Evolutionary conservation across 2,113 vertebrate species (phyloP).

Genomic region (Malurus melanocephalus): DNA sequence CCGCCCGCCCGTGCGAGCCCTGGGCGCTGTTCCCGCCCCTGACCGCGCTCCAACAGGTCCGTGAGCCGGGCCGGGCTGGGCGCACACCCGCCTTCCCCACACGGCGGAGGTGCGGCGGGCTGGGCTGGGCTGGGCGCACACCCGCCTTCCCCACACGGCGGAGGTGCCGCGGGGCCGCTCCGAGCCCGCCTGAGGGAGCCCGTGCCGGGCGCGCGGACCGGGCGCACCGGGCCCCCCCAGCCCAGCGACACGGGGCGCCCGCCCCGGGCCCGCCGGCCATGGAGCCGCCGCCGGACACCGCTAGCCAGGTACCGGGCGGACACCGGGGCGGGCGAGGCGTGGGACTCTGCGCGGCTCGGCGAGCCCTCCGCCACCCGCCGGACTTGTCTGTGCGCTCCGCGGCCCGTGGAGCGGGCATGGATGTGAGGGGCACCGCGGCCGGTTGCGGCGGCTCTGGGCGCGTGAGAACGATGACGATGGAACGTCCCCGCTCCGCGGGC

Average conservation of each 20-base stretch:
- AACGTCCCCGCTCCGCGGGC: background rate
- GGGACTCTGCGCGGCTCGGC: background rate
- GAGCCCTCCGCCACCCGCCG: too few species aligned
- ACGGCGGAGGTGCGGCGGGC: background rate
- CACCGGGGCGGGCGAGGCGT: background rate
- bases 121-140: accelerated
- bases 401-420: background rate
- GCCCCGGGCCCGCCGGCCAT: background rate
- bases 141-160: too few species aligned
- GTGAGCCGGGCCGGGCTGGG: accelerated
- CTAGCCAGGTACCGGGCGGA: background rate
- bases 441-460: background rate
- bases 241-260: background rate
- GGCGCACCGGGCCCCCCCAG: too few species aligned
- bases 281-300: background rate
- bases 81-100: too few species aligned
- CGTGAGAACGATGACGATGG: too few species aligned
- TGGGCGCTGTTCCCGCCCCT: background rate
- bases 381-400: too few species aligned
- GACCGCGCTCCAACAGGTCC: accelerated
- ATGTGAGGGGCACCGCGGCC: background rate
- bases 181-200: background rate
- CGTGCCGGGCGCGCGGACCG: background rate
- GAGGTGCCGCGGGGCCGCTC: background rate
- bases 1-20: background rate